Percentiles rank a stretch among this genome's conserved stretches.
Evolutionary conservation across 2,113 vertebrate genomes (phyloP).

Genomic region (Pangasianodon hypophthalmus): DNA sequence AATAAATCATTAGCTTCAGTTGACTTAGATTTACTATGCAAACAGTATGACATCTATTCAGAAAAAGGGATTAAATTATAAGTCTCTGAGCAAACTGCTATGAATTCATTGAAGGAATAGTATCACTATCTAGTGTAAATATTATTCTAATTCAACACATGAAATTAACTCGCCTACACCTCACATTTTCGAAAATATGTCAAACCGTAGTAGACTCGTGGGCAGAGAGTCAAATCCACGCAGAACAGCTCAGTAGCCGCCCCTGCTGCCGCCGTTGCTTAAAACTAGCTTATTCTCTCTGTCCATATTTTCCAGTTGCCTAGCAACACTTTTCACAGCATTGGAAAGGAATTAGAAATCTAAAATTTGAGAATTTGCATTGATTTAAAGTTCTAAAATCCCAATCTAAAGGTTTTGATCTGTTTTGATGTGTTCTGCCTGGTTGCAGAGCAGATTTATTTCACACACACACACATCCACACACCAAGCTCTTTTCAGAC

Average conservation of each 20-base stretch:
- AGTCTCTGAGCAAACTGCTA: not conserved
- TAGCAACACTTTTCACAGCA: not conserved
- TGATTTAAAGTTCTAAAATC: not conserved
- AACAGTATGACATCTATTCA: not conserved
- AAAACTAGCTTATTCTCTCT: not conserved
- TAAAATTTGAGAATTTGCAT: not conserved
- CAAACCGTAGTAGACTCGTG: not conserved
- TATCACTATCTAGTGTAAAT: not conserved
- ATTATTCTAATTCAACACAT: not conserved
- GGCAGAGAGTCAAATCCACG: not conserved
- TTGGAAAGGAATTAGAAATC: not conserved
- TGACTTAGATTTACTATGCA: not conserved
- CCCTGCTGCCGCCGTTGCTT: not conserved
- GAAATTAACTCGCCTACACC: not conserved
- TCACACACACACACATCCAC: constrained; percentile 13
- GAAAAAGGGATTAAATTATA: not conserved
- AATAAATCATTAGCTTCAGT: not conserved
- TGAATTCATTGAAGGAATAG: not conserved
- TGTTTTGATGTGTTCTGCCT: not conserved
- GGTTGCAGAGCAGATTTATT: not conserved
- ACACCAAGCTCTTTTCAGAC: not conserved
- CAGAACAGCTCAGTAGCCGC: not conserved
- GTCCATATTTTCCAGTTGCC: not conserved
- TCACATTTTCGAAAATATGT: not conserved
- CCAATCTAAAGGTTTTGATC: not conserved